Percentiles rank a stretch among this genome's conserved stretches.
These are phyloP conservation scores for Tolypeutes matacus DNA, from an alignment of 2,797 vertebrate species.

Conservation along the genomic window DNA sequence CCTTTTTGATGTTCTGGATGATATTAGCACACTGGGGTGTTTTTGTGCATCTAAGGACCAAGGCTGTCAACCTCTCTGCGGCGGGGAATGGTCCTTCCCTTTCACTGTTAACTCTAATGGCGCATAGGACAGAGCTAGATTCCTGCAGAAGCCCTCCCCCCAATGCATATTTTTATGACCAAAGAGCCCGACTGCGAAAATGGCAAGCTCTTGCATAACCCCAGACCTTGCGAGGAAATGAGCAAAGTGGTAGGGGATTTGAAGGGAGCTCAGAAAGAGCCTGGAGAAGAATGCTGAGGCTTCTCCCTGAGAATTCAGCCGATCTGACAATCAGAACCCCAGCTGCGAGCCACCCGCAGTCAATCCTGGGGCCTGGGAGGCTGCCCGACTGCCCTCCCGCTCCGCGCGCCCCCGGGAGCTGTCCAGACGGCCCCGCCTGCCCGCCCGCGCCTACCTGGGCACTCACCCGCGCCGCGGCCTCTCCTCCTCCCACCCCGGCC, in stretches of 20 bases:
- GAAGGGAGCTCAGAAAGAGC: conserved; percentile 58
- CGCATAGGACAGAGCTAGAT: conserved; percentile 73
- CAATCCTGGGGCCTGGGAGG: not conserved
- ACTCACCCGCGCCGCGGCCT: conserved; percentile 73
- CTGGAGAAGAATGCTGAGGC: conserved; percentile 14
- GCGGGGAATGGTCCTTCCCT: conserved; percentile 65
- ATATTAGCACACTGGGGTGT: conserved; percentile 74
- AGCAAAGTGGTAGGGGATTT: conserved; percentile 62
- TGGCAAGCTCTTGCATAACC: conserved; percentile 67
- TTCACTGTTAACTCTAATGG: conserved; percentile 60
- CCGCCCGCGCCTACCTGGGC: conserved; percentile 78
- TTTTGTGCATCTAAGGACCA: conserved; percentile 64
- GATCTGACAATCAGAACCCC: not conserved
- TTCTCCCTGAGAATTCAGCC: not conserved
- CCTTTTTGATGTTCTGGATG: conserved; percentile 77
- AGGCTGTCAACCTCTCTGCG: conserved; percentile 61
- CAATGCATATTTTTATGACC: conserved; percentile 57
- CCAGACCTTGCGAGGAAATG: conserved; percentile 61
- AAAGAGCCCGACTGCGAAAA: conserved; percentile 65
- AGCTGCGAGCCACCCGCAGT: conserved; percentile 4
- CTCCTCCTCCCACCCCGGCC: conserved; percentile 69
- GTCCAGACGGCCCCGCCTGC: conserved; percentile 77
- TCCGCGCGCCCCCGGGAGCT: conserved; percentile 70
- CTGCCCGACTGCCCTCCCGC: not conserved
- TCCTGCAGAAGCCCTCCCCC: conserved; percentile 24